Evolutionary conservation across 2,113 vertebrate species (phyloP).

Genomic region (Chaenogobius annularis): DNA sequence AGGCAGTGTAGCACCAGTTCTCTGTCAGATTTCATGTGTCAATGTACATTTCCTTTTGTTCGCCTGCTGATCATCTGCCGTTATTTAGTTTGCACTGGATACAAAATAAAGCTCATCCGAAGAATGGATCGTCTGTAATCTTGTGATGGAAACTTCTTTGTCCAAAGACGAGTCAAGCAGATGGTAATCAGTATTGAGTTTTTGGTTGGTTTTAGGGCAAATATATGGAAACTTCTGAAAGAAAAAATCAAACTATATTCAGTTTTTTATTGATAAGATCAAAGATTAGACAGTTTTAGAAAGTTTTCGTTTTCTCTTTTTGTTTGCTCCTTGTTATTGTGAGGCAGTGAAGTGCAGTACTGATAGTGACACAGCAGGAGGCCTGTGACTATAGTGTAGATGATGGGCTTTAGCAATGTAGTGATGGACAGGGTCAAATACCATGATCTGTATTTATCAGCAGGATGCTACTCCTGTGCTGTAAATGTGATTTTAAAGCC

Average conservation of each 20-base stretch:
- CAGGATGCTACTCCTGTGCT: slow-evolving; percentile 67
- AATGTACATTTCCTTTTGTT: background rate
- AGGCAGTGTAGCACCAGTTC: too few species aligned
- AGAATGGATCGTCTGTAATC: background rate
- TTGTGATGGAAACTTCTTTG: background rate
- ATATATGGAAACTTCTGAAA: background rate
- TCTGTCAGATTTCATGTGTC: too few species aligned
- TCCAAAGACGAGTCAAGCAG: too few species aligned
- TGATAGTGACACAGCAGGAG: slow-evolving; percentile 54
- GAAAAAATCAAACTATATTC: slow-evolving; percentile 10
- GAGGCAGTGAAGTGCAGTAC: slow-evolving; percentile 42
- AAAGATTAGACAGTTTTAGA: slow-evolving; percentile 35
- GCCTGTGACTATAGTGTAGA: slow-evolving; percentile 42
- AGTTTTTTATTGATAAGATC: slow-evolving; percentile 23
- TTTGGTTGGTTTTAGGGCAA: too few species aligned
- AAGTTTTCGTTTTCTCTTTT: slow-evolving; percentile 38
- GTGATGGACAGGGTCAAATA: slow-evolving; percentile 76
- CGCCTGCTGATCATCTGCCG: background rate
- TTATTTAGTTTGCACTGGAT: background rate
- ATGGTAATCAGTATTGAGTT: too few species aligned
- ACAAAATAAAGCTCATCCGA: background rate
- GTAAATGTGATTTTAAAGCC: slow-evolving; percentile 77
- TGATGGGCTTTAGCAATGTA: slow-evolving; percentile 48
- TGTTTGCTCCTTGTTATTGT: slow-evolving; percentile 39
- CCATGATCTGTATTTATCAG: slow-evolving; percentile 75